Evolutionary conservation across 2,888 invertebrate species (phyloP), one percentile per base, ranked within the genome.

Genomic region (Metellina segmentata): DNA sequence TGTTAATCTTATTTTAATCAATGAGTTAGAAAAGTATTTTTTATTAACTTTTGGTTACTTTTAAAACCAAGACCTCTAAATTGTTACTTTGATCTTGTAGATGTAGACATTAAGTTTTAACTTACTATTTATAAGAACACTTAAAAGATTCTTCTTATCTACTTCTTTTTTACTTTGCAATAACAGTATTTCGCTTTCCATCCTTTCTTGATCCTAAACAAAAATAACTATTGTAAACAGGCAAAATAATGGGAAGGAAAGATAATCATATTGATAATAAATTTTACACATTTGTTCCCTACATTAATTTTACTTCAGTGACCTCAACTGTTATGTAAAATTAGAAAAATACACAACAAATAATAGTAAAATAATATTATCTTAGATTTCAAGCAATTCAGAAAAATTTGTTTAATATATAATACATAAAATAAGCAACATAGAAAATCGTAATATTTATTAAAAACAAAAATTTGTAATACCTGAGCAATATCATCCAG

Each of bases 101-200:
- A 61, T 52, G n/a, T n/a, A 71, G 11, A 16, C 11, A 71, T n/a
- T 34, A 20, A 16, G 19, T 52, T 16, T 78, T 1, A 11, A 75
- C 71, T 70, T 81, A 92, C 92, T 78, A 81, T 92, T 92, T 71
- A 70, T 19, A 13, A 92, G 77, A 71, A 83, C 53, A 69, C 48
- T 61, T 9, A 92, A 61, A 19, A 92, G 85, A 81, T 72, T 92
- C 53, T 92, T 90, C 74, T 88, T 92, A 81, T 92, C 92, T 70
- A 87, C 87, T 9, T 92, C 92, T 51, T 92, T 92, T 74, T 87
- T 90, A 20, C 52, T 79, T n/a, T 92, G 92, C 6, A 92, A n/a
- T 53, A 86, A n/a, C 20, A 92, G 52, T 75, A 92, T 92, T 88
- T 92, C 92, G 81, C 74, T 79, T 85, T 92, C 85, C 86, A 92